Conservation (phyloP, 2,888 invertebrate genomes). For the Perizoma flavofasciatum region DNA sequence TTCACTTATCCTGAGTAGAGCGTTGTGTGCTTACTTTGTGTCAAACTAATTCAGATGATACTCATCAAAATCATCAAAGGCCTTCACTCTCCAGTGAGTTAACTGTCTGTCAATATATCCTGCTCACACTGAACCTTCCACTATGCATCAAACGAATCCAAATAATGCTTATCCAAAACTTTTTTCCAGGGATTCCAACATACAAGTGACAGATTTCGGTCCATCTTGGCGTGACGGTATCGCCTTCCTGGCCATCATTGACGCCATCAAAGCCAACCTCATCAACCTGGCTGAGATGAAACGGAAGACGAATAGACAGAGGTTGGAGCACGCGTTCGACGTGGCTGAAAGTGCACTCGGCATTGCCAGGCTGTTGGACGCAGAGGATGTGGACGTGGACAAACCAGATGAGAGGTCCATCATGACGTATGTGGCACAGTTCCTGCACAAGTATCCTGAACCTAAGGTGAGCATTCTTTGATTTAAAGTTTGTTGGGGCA, state of each 20-base stretch:
- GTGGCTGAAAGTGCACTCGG: constrained; percentile 96
- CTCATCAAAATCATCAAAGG: not conserved
- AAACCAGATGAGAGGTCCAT: constrained; percentile 98
- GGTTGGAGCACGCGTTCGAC: constrained; percentile 96
- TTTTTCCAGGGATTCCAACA: constrained; percentile 89
- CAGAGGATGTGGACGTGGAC: constrained; percentile 97
- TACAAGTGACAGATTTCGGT: constrained; percentile 96
- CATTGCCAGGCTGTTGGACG: constrained; percentile 95
- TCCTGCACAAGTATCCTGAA: constrained; percentile 97
- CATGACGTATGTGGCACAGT: constrained; percentile 99
- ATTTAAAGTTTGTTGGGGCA: not conserved
- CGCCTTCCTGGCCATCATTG: constrained; percentile 97
- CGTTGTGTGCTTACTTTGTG: not conserved
- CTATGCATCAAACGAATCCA: not conserved
- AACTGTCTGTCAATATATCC: too few species aligned
- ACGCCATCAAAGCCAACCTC: constrained; percentile 96
- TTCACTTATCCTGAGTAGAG: too few species aligned
- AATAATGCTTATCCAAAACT: not conserved
- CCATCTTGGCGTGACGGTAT: constrained; percentile 98
- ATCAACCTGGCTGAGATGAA: constrained; percentile 93
- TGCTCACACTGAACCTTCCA: too few species aligned
- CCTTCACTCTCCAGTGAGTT: too few species aligned
- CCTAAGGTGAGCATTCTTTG: constrained; percentile 83
- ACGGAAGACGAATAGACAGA: constrained; percentile 89
- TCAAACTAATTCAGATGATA: not conserved